Conservation (phyloP, 1,140 invertebrate species). For the Pseudomyrmex sp. region DNA sequence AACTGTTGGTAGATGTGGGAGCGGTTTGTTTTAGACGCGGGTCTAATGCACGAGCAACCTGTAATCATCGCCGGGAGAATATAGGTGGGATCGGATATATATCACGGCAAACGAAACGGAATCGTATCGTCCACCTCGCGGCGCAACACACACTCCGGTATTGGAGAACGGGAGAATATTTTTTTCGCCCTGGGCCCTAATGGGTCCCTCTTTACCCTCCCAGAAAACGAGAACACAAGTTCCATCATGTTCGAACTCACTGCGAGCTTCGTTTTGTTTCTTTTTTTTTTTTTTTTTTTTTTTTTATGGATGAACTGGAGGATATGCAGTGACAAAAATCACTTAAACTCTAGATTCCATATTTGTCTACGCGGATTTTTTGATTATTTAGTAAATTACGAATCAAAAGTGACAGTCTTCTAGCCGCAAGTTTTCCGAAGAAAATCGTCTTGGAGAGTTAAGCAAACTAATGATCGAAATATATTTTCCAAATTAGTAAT, state of each 20-base stretch:
- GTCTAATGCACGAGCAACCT: conserved; percentile 75
- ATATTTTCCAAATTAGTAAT: no score
- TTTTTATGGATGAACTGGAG: not conserved
- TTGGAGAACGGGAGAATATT: not conserved
- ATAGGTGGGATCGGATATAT: conserved; percentile 71
- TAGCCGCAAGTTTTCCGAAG: no score
- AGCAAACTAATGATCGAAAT: no score
- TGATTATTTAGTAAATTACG: no score
- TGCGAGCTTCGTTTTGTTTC: no score
- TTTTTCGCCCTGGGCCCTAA: conserved; percentile 48
- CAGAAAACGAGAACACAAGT: not conserved
- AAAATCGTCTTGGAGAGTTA: no score
- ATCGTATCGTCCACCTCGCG: conserved; percentile 51
- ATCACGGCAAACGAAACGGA: conserved; percentile 71
- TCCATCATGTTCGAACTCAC: not conserved
- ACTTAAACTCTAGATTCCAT: not conserved
- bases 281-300: not conserved
- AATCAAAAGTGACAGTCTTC: no score
- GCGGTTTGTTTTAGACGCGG: conserved; percentile 77
- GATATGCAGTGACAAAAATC: no score
- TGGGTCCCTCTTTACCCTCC: not conserved
- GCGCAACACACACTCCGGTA: not conserved
- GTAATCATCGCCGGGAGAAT: conserved; percentile 71
- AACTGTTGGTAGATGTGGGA: conserved; percentile 74
- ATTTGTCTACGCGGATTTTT: no score